A percentile compares a stretch with the other conserved stretches of the same genome.
phyloP scores from a whole-genome alignment of 37 sponge, comb jelly and placozoan genomes.

The Spongia lamella region DNA sequence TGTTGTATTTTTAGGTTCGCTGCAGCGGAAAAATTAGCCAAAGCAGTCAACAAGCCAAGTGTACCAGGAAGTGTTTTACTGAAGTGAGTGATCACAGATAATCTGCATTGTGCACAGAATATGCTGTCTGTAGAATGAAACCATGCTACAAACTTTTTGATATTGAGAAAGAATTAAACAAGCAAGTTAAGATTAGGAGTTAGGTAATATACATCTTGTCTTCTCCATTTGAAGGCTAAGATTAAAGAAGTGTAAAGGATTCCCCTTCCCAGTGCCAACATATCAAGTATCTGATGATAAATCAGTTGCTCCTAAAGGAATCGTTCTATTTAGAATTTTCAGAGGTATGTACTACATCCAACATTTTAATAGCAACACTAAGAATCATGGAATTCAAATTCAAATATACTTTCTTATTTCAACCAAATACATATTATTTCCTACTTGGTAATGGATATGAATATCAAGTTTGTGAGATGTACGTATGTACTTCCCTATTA shows the following conservation, averaged over 20 bases:
- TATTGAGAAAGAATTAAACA: too few species aligned
- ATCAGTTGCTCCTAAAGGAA: conserved; percentile 41
- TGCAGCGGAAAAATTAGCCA: conserved; percentile 35
- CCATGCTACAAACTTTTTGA: too few species aligned
- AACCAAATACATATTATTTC: too few species aligned
- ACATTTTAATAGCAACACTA: neutral
- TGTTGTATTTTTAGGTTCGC: too few species aligned
- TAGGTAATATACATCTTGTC: too few species aligned
- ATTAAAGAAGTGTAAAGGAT: conserved; percentile 32
- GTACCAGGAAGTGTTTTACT: conserved; percentile 1
- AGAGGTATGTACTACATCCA: conserved; percentile 33
- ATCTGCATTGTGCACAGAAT: too few species aligned
- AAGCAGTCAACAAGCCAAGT: conserved; percentile 59
- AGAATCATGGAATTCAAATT: neutral
- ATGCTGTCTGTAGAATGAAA: too few species aligned
- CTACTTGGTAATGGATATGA: too few species aligned
- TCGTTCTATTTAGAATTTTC: conserved; percentile 51
- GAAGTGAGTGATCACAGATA: conserved; percentile 13
- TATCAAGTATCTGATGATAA: conserved; percentile 7
- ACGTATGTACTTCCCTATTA: too few species aligned
- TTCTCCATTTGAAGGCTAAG: conserved; percentile 11
- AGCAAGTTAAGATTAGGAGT: too few species aligned
- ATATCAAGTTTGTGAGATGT: too few species aligned
- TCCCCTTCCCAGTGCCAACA: neutral
- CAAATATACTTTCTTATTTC: too few species aligned